Percentiles rank a stretch among this genome's conserved stretches.
These are phyloP conservation scores for Zeus faber DNA, from an alignment of 2,113 vertebrate species.

Conservation along the genomic window DNA sequence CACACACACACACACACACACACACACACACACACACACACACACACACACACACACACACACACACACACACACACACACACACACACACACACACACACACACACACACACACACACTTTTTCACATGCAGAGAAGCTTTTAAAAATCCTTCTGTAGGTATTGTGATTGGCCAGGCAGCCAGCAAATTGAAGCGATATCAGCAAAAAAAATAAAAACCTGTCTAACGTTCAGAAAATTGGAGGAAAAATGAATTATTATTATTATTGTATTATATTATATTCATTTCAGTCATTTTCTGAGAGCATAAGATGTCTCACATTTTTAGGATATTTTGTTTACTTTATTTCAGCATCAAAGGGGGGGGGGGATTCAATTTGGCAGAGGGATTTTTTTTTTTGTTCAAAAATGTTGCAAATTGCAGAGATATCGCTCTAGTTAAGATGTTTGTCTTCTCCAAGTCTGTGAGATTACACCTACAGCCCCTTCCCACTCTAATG, in stretches of 20 bases:
- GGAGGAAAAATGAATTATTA: too few species aligned
- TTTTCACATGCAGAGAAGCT: not conserved
- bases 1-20: not conserved
- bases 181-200: too few species aligned
- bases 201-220: too few species aligned
- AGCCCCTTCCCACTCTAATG: slow-evolving; percentile 26
- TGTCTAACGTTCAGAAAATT: too few species aligned
- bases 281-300: not conserved
- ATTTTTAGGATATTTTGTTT: not conserved
- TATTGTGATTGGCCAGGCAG: too few species aligned
- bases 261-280: too few species aligned
- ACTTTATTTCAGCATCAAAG: not conserved
- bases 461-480: not conserved
- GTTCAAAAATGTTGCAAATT: not conserved
- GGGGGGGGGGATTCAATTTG: not conserved
- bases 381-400: not conserved
- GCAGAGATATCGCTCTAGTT: too few species aligned
- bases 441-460: slow-evolving; percentile 12
- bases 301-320: not conserved
- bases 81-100: not conserved
- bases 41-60: slow-evolving; percentile 4
- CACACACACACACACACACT: not conserved
- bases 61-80: slow-evolving; percentile 1
- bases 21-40: not conserved
- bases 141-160: not conserved